phyloP scores from a whole-genome alignment of 2,113 vertebrate genomes.

The Antechinus stuartii region DNA sequence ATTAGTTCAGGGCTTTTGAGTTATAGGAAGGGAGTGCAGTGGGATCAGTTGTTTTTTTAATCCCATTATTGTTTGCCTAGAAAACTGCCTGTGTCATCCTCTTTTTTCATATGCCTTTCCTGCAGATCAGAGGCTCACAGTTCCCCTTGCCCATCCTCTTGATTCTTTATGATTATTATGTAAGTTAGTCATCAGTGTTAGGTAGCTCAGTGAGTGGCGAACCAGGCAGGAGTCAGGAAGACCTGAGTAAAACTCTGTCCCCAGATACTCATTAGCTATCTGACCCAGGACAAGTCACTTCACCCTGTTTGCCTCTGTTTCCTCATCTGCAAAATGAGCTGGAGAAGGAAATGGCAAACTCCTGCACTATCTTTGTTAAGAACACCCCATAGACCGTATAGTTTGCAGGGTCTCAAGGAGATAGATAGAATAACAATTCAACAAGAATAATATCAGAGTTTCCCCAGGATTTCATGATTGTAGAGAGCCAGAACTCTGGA shows the following conservation, averaged over 20 bases:
- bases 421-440: neutral
- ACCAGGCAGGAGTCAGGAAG: too few species aligned
- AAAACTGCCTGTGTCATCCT: neutral
- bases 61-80: too few species aligned
- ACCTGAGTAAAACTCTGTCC: neutral
- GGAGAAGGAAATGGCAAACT: neutral
- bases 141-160: neutral
- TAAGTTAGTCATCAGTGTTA: neutral
- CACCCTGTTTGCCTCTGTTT: neutral
- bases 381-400: neutral
- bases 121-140: neutral
- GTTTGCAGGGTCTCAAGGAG: neutral
- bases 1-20: neutral
- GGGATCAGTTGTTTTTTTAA: neutral
- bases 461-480: neutral
- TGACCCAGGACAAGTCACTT: neutral
- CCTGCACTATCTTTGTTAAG: neutral
- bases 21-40: neutral
- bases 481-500: too few species aligned
- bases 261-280: neutral
- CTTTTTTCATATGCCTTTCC: neutral
- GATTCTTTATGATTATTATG: neutral
- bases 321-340: neutral
- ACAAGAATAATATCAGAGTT: neutral
- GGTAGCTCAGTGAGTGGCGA: neutral